Percentiles rank a stretch among this genome's conserved stretches.
These are phyloP conservation scores for Dynastes hyllus DNA, from an alignment of 2,888 invertebrate genomes.

Conservation along the genomic window DNA sequence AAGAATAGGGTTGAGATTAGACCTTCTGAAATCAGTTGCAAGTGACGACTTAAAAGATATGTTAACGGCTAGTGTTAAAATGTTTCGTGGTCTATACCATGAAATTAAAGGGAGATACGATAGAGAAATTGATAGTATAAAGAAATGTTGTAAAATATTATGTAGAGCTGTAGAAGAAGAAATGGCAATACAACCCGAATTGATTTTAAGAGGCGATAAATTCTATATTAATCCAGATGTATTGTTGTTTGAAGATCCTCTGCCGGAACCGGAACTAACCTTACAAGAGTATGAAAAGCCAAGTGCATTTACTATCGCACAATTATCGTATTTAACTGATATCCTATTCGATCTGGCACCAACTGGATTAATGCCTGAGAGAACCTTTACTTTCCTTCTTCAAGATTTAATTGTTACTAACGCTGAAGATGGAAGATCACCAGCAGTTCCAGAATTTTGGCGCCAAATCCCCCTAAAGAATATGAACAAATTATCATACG, in stretches of 20 bases:
- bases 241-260: constrained; percentile 62
- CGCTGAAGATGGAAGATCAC: constrained; percentile 63
- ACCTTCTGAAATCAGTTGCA: constrained; percentile 71
- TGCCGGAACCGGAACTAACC: constrained; percentile 60
- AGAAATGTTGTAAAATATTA: constrained; percentile 65
- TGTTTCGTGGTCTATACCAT: constrained; percentile 73
- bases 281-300: constrained; percentile 53
- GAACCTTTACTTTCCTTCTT: constrained; percentile 68
- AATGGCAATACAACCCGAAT: constrained; percentile 68
- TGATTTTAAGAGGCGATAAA: constrained; percentile 68
- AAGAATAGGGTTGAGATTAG: constrained; percentile 72
- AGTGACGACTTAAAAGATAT: constrained; percentile 72
- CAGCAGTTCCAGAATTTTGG: constrained; percentile 68
- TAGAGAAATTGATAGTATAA: constrained; percentile 68
- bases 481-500: constrained; percentile 54
- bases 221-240: constrained; percentile 68
- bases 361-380: constrained; percentile 67
- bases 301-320: constrained; percentile 63
- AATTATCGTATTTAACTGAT: constrained; percentile 63
- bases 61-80: constrained; percentile 71
- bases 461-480: constrained; percentile 59
- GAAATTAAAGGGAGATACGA: constrained; percentile 69
- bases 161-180: constrained; percentile 70
- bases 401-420: constrained; percentile 69
- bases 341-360: constrained; percentile 69